A percentile compares a stretch with the other conserved stretches of the same genome.
Conservation (phyloP, 1,140 invertebrate species). For the Monochamus saltuarius region DNA sequence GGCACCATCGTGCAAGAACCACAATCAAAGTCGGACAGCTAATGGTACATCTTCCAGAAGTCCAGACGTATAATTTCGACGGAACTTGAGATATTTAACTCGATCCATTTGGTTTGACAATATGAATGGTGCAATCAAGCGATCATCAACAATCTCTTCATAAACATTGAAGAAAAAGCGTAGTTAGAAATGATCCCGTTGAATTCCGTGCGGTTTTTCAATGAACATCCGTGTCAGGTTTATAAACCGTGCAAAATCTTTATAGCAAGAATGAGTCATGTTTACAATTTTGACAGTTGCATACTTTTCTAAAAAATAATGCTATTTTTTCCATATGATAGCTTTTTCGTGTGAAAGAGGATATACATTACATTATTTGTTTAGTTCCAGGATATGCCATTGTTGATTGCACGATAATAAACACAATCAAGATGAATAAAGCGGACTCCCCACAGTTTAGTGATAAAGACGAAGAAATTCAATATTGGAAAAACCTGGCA, state of each 20-base stretch:
- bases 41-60: no score
- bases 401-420: conserved; percentile 20
- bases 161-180: no score
- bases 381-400: conserved; percentile 20
- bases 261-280: conserved; percentile 31
- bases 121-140: no score
- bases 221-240: not conserved
- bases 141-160: no score
- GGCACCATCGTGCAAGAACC: no score
- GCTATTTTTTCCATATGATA: conserved; percentile 20
- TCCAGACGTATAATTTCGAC: no score
- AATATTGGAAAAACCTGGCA: conserved; percentile 66
- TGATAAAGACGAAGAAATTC: conserved; percentile 63
- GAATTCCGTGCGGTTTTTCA: no score
- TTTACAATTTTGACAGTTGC: conserved; percentile 30
- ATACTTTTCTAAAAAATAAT: conserved; percentile 1
- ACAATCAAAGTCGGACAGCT: no score
- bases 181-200: no score
- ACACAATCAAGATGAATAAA: conserved; percentile 35
- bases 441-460: conserved; percentile 54
- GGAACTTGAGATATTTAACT: no score
- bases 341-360: conserved; percentile 9
- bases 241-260: not conserved
- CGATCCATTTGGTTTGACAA: no score
- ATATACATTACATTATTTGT: not conserved